Evolutionary conservation across 2,113 vertebrate species (phyloP).

Genomic region (Python bivittatus): DNA sequence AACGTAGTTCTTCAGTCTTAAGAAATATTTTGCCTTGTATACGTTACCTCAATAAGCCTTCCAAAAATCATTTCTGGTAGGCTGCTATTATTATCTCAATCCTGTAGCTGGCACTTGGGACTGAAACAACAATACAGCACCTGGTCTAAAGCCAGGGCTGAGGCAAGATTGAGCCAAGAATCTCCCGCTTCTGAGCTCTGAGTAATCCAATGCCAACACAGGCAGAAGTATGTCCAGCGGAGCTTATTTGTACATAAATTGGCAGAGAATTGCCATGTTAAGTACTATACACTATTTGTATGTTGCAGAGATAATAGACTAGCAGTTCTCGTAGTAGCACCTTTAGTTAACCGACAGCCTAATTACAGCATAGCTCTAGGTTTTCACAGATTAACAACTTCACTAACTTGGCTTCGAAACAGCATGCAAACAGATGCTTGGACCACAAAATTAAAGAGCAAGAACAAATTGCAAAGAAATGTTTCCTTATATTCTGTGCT

Average conservation of each 20-base stretch:
- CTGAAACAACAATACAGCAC: background rate
- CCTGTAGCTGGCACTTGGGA: background rate
- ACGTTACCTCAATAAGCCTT: background rate
- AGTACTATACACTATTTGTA: background rate
- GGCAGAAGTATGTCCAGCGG: background rate
- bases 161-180: background rate
- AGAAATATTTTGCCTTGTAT: background rate
- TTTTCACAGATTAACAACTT: background rate
- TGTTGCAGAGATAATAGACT: background rate
- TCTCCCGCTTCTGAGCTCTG: background rate
- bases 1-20: background rate
- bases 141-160: background rate
- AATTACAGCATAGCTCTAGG: background rate
- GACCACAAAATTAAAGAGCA: background rate
- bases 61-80: background rate
- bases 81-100: background rate
- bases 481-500: background rate
- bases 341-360: background rate
- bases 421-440: background rate
- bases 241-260: background rate
- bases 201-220: background rate
- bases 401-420: background rate
- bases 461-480: background rate
- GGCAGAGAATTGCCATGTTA: background rate
- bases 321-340: background rate